These are phyloP conservation scores for Pseudomugil tenellus DNA, from an alignment of 2,797 vertebrate species.

Conservation along the genomic window DNA sequence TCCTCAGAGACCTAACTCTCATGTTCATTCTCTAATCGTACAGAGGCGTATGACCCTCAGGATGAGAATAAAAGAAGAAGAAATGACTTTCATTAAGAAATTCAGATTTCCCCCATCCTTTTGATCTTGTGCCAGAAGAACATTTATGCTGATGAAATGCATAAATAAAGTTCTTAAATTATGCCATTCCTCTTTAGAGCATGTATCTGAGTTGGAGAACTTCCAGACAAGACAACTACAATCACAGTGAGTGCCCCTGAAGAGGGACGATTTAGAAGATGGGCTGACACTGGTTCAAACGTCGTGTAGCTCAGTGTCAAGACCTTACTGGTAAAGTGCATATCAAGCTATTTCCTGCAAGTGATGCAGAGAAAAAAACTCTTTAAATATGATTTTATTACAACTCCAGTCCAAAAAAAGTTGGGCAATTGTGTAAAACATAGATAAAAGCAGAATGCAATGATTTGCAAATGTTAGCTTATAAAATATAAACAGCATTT, in stretches of 20 bases:
- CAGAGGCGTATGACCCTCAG: constrained; percentile 84
- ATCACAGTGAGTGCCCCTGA: constrained; percentile 82
- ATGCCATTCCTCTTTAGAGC: constrained; percentile 79
- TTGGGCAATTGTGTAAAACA: too few relatives aligned
- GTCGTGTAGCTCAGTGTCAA: constrained; percentile 45
- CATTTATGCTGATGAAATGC: constrained; percentile 89
- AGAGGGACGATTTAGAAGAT: constrained; percentile 77
- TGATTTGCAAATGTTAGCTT: too few relatives aligned
- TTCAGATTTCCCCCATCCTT: constrained; percentile 84
- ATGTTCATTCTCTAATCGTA: constrained; percentile 80
- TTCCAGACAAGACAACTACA: constrained; percentile 84
- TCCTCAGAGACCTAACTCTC: constrained; percentile 78
- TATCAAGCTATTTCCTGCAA: constrained; percentile 52
- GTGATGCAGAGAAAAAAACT: constrained; percentile 34
- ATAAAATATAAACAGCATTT: too few relatives aligned
- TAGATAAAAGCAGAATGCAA: too few relatives aligned
- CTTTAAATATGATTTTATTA: constrained; percentile 7
- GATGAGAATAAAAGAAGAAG: constrained; percentile 87
- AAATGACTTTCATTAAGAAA: constrained; percentile 90
- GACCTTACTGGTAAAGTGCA: constrained; percentile 54
- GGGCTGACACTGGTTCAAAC: constrained; percentile 61
- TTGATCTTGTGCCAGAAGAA: constrained; percentile 87
- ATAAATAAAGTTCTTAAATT: constrained; percentile 87
- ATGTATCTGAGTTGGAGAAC: constrained; percentile 82
- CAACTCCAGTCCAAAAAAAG: too few relatives aligned